phyloP scores from a whole-genome alignment of 2,797 vertebrate genomes.

The Phyllotis vaccarum region DNA sequence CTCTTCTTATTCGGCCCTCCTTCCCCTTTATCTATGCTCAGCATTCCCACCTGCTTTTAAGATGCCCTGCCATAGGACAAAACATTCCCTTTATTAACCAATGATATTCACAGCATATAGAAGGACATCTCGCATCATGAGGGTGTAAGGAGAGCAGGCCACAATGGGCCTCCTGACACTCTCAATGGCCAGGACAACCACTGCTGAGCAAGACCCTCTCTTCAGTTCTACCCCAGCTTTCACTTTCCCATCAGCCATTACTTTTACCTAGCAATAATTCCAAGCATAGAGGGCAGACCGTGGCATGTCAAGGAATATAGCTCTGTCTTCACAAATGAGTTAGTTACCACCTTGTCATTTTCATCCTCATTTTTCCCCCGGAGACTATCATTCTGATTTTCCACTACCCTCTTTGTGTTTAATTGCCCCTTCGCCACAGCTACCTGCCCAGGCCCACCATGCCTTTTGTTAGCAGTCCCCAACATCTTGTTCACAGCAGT shows the following conservation, averaged over 20 bases:
- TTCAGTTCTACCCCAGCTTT: not conserved
- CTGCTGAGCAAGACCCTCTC: not conserved
- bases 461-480: not conserved
- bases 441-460: no score
- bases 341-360: not conserved
- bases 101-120: no score
- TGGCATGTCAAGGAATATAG: not conserved
- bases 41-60: no score
- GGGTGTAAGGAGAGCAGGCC: not conserved
- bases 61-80: no score
- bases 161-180: accelerated
- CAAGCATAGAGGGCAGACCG: not conserved
- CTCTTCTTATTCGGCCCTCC: no score
- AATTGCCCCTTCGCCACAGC: not conserved
- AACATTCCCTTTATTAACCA: no score
- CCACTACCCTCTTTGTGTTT: not conserved
- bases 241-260: accelerated
- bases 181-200: accelerated
- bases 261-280: not conserved
- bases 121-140: not conserved
- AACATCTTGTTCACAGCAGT: not conserved
- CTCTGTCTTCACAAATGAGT: not conserved
- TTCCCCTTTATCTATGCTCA: no score
- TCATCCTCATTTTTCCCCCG: not conserved
- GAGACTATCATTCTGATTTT: not conserved